Evolutionary conservation across 2,888 invertebrate genomes (phyloP).

Genomic region (Autographa pulchrina): DNA sequence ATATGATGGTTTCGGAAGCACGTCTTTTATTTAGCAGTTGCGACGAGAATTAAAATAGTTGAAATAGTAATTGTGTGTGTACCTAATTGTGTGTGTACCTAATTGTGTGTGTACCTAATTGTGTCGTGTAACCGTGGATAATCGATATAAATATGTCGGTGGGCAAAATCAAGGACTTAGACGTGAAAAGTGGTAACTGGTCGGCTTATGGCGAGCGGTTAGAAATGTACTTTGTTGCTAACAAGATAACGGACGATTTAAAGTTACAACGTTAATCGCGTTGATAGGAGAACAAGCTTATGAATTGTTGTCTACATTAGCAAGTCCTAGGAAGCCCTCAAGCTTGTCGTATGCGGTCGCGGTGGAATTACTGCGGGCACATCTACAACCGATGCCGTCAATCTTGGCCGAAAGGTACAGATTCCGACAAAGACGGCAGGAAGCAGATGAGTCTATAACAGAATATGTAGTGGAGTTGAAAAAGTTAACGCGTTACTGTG

Average conservation of each 20-base stretch:
- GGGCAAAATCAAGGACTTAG: conserved; percentile 8
- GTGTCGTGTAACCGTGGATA: too few relatives aligned
- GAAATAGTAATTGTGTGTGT: too few relatives aligned
- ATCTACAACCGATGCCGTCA: conserved; percentile 17
- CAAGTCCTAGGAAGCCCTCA: conserved; percentile 44
- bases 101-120: too few relatives aligned
- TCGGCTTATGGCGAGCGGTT: conserved; percentile 41
- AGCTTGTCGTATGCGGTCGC: too few relatives aligned
- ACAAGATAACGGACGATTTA: conserved; percentile 31
- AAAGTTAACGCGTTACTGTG: conserved; percentile 23
- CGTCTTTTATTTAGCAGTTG: too few relatives aligned
- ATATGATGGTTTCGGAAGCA: too few relatives aligned
- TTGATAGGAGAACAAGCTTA: conserved; percentile 42
- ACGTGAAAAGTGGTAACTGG: conserved; percentile 25
- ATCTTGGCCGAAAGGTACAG: conserved; percentile 20
- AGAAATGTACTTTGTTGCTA: conserved; percentile 45
- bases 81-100: too few relatives aligned
- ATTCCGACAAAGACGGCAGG: conserved; percentile 21
- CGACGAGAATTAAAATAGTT: too few relatives aligned
- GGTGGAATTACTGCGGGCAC: conserved; percentile 7
- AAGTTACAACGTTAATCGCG: conserved; percentile 45
- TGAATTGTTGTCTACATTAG: conserved; percentile 37
- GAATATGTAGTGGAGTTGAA: conserved; percentile 25
- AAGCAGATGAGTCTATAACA: neutral
- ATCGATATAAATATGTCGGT: conserved; percentile 10